Conservation (phyloP, 30 jellyfish, hydroid and myxozoan species). For the Catostylus mosaicus region DNA sequence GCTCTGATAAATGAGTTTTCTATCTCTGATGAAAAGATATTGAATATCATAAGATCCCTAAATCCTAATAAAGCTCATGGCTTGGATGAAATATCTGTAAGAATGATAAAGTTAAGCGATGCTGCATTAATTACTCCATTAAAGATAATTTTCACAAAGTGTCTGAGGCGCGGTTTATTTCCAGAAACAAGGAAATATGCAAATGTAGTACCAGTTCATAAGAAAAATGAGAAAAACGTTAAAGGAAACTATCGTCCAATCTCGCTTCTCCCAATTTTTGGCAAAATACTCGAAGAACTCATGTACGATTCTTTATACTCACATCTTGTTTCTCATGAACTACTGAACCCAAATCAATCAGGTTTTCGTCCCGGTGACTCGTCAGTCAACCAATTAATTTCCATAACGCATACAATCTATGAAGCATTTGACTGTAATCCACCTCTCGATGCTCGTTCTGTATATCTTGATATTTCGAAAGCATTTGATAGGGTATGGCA, state of each 20-base stretch:
- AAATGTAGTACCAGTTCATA: slow-evolving; percentile 55
- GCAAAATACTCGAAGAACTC: slow-evolving; percentile 51
- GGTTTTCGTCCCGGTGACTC: slow-evolving; percentile 63
- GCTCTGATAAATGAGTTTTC: slow-evolving; percentile 43
- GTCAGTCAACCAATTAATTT: slow-evolving; percentile 42
- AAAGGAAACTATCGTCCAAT: slow-evolving; percentile 40
- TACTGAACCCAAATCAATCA: slow-evolving; percentile 61
- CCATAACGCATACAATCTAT: slow-evolving; percentile 42
- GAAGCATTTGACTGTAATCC: slow-evolving; percentile 48
- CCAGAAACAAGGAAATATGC: slow-evolving; percentile 66
- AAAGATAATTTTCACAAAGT: slow-evolving; percentile 32
- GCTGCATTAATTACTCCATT: slow-evolving; percentile 57
- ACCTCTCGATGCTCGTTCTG: slow-evolving; percentile 35
- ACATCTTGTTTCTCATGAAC: slow-evolving; percentile 50
- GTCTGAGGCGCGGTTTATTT: slow-evolving; percentile 49
- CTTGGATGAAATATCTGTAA: slow-evolving; percentile 60
- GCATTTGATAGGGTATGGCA: slow-evolving; percentile 63
- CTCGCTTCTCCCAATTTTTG: slow-evolving; percentile 55
- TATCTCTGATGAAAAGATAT: slow-evolving; percentile 53
- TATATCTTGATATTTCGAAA: slow-evolving; percentile 47
- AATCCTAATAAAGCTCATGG: too few species aligned
- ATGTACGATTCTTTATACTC: slow-evolving; percentile 53
- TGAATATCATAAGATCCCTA: slow-evolving; percentile 58
- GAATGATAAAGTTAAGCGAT: slow-evolving; percentile 61
- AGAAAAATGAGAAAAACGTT: slow-evolving; percentile 41